Evolutionary conservation across 2,113 vertebrate species (phyloP).

Genomic region (Collichthys lucidus): DNA sequence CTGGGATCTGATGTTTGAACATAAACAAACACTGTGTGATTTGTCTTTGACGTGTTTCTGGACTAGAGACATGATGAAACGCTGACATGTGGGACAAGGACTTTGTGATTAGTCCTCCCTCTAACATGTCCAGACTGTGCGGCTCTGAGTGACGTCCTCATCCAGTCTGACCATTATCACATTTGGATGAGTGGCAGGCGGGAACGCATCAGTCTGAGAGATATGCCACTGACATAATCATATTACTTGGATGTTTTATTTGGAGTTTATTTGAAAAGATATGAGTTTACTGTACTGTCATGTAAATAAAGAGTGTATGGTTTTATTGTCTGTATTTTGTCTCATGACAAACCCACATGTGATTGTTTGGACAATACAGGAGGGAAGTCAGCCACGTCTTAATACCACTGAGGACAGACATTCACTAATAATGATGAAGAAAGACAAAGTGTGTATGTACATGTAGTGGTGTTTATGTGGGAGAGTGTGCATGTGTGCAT

Average conservation of each 20-base stretch:
- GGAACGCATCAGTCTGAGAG: neutral
- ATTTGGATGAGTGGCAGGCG: slow-evolving; percentile 12
- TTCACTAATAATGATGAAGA: too few species aligned
- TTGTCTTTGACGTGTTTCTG: slow-evolving; percentile 12
- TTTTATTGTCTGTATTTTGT: neutral
- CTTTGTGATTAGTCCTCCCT: slow-evolving; percentile 58
- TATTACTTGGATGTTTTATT: neutral
- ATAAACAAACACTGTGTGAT: neutral
- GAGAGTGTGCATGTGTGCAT: too few species aligned
- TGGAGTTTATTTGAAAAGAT: neutral
- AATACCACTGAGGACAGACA: too few species aligned
- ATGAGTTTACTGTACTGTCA: neutral
- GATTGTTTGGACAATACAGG: neutral
- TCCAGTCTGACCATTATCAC: slow-evolving; percentile 18
- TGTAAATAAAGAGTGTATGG: neutral
- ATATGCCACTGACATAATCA: neutral
- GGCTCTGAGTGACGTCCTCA: slow-evolving; percentile 31
- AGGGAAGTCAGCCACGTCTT: too few species aligned
- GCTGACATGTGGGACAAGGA: slow-evolving; percentile 52
- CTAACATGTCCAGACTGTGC: slow-evolving; percentile 32
- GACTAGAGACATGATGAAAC: slow-evolving; percentile 11
- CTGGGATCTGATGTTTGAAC: slow-evolving; percentile 8
- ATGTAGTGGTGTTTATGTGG: too few species aligned
- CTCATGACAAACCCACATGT: neutral
- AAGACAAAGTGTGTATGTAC: too few species aligned